phyloP scores from a whole-genome alignment of 1,140 invertebrate species.

The Ceratoteleas bidentatus region DNA sequence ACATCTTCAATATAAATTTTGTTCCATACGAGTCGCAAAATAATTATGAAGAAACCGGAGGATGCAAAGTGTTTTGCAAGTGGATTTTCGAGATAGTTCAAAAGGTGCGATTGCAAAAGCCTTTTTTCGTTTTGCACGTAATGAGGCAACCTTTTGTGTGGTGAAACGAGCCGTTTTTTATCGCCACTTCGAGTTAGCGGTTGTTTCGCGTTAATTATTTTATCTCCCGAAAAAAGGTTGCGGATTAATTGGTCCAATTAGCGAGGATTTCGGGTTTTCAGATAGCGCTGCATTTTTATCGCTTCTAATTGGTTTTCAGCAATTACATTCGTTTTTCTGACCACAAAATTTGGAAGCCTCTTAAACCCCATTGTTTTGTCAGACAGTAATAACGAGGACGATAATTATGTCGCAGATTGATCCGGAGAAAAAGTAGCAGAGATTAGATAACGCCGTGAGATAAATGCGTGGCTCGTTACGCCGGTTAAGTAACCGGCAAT shows the following conservation, averaged over 20 bases:
- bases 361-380: background rate
- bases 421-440: slow-evolving; percentile 52
- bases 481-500: slow-evolving; percentile 74
- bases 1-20: background rate
- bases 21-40: background rate
- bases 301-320: no score
- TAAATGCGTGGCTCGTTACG: slow-evolving; percentile 63
- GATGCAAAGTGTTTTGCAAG: slow-evolving; percentile 30
- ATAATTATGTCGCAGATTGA: slow-evolving; percentile 33
- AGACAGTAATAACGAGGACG: slow-evolving; percentile 8
- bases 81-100: slow-evolving; percentile 39
- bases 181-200: slow-evolving; percentile 12
- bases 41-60: slow-evolving; percentile 27
- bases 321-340: no score
- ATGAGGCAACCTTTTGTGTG: slow-evolving; percentile 48
- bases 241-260: background rate
- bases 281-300: background rate
- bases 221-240: background rate
- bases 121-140: slow-evolving; percentile 39
- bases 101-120: slow-evolving; percentile 42
- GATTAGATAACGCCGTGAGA: slow-evolving; percentile 69
- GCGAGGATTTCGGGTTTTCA: background rate
- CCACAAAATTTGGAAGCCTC: background rate
- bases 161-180: slow-evolving; percentile 38
- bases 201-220: slow-evolving; percentile 35